Base-by-base conservation (phyloP, 37 sponge, comb jelly and placozoan species). In the Axinella damicornis region DNA sequence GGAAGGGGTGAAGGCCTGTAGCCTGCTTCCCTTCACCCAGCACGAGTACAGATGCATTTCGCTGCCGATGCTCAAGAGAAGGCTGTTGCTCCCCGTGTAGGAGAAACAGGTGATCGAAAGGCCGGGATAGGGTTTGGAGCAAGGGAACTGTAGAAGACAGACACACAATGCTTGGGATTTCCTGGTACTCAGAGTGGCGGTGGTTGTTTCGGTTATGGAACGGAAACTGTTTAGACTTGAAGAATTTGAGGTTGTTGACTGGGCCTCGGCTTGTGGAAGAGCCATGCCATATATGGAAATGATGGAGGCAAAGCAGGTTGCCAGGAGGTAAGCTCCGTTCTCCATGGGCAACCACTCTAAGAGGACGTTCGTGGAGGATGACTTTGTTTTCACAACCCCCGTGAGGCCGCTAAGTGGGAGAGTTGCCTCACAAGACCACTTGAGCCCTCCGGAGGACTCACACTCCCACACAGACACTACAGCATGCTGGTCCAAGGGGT, bases 381-480 rank as follows among this genome's bases (percentile, higher is more conserved):
- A 21, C 20, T 74, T 40, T 32, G 64, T 13, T 13, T 60, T 27
- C 18, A 32, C 21, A 28, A 85, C 31, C 53, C 65, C 83, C 21
- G 79, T 67, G 27, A 83, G 36, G 54, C 87, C 83, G n/a, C 39
- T 79, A 0, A 94, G 84, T 37, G 71, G 72, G 30, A 91, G 80
- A 17, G 56, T 81, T 28, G 88, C 69, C 79, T 94, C 92, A 41
- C 88, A 90, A 13, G 66, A 30, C 97, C 97, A 96, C 16, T 70
- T 53, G 6, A 85, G 71, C 11, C 94, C 92, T n/a, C 94, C 94
- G 14, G 90, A 79, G 15, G 94, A 93, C 62, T 93, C 92, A 58
- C 97, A 93, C 78, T 96, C 94, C 89, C 86, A 96, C 14, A 96
- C 54, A 4, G 94, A 71, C 18, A 96, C 92, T 22, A 83, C 37